Base-by-base conservation (phyloP, 2,797 vertebrate species). In the Argentina silus region DNA sequence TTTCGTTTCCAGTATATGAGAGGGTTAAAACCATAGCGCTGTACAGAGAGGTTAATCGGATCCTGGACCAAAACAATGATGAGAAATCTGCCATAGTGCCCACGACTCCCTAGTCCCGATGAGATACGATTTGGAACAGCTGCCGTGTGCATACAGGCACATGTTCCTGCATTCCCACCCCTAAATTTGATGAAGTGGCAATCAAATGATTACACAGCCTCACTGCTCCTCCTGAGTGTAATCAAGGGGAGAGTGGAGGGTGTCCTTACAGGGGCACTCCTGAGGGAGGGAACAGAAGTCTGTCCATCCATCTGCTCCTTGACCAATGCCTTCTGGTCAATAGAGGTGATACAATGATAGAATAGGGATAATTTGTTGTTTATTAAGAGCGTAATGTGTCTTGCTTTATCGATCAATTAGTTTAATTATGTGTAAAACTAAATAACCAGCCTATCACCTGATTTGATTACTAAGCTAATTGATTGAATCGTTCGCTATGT, bases 171-270 rank as follows among this genome's bases (percentile, higher is more conserved):
- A 62, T 23, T 1, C 6, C 10, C 60, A 14, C 11, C 11, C 14
- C 55, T 45, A 82, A 72, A 76, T 17, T 81, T 82, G 45, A 67
- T 62, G 67, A 80, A 77, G 73, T 51, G 59, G 73, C 68, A 77
- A 83, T 85, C 63, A 73, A 74, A 80, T 82, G 15, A 81, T 86
- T 82, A 75, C 55, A 14, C 23, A 71, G 76, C 75, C 75, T 74
- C 80, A 71, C 67, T 75, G 15, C 15, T 19, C 59, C 51, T 43
- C n/a, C 42, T 51, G 65, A 72, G 69, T 62, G 65, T 80, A 73
- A 75, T 77, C 65, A 68, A 64, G 74, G 61, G 66, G 72, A 45
- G 66, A 64, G 70, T 73, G 60, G 71, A 77, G 69, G 67, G 63
- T 78, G 68, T 81, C 72, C 69, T 78, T 79, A n/a, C 44, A 80